These are phyloP conservation scores for Formica exsecta DNA, from an alignment of 1,140 invertebrate species.

Conservation along the genomic window DNA sequence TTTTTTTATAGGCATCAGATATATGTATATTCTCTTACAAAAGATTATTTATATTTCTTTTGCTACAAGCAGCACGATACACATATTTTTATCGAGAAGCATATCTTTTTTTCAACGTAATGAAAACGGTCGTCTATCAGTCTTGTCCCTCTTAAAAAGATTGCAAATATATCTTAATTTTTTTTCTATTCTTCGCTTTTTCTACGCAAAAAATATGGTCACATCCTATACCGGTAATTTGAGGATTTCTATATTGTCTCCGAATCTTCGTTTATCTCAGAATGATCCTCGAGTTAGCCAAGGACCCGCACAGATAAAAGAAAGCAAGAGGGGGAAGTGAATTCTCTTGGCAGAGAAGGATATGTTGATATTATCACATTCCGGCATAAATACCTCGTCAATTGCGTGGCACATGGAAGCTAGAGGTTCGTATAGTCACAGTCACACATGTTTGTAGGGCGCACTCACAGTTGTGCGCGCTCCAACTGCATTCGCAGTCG, in stretches of 20 bases:
- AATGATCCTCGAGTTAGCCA: constrained; percentile 9
- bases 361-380: constrained; percentile 85
- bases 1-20: not conserved
- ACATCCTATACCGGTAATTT: not conserved
- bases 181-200: not conserved
- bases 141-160: constrained; percentile 24
- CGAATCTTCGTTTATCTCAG: not conserved
- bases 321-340: not conserved
- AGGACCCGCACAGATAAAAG: not conserved
- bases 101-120: not conserved
- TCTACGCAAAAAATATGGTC: not conserved
- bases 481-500: constrained; percentile 53
- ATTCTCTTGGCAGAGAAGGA: constrained; percentile 79
- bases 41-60: not conserved
- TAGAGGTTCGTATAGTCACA: constrained; percentile 86
- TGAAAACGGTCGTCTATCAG: not conserved
- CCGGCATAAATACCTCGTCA: constrained; percentile 86
- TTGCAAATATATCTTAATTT: not conserved
- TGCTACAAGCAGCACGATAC: not conserved
- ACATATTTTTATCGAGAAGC: not conserved
- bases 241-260: not conserved
- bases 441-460: constrained; percentile 83
- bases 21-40: not conserved
- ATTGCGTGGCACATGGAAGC: constrained; percentile 85
- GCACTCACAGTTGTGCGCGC: constrained; percentile 81